These are phyloP conservation scores for Gobio occitaniae DNA, from an alignment of 2,797 vertebrate genomes.

Conservation along the genomic window DNA sequence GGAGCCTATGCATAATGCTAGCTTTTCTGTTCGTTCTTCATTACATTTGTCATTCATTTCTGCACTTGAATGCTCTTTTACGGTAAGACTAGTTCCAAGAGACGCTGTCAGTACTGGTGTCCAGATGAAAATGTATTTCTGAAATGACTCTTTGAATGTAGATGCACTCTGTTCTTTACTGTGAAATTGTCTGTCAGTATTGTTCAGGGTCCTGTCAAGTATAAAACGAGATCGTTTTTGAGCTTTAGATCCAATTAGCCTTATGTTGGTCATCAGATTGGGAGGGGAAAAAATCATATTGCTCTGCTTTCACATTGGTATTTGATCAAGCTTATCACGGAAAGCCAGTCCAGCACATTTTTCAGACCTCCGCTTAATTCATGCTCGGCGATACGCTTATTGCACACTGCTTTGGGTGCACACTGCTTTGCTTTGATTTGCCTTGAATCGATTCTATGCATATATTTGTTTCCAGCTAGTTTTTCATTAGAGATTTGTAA, in stretches of 20 bases:
- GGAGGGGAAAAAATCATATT: not conserved
- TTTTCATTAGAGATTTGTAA: conserved; percentile 26
- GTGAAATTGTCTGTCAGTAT: conserved; percentile 47
- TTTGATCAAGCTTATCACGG: conserved; percentile 5
- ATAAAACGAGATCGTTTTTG: conserved; percentile 17
- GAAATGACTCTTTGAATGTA: conserved; percentile 82
- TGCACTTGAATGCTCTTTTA: conserved; percentile 70
- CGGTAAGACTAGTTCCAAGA: conserved; percentile 72
- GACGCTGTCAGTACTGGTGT: conserved; percentile 60
- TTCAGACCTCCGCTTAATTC: conserved; percentile 18
- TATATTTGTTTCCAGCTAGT: conserved; percentile 33
- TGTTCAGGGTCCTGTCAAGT: conserved; percentile 34
- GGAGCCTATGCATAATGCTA: conserved; percentile 29
- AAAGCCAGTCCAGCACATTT: conserved; percentile 3
- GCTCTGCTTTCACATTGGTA: not conserved
- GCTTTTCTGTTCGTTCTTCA: conserved; percentile 25
- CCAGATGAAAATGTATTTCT: conserved; percentile 67
- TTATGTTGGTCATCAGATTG: conserved; percentile 22
- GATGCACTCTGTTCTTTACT: conserved; percentile 66
- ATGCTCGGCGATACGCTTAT: conserved; percentile 10
- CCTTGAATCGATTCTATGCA: conserved; percentile 56
- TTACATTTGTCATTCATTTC: conserved; percentile 56
- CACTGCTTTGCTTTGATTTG: conserved; percentile 7
- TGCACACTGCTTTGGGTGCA: conserved; percentile 12
- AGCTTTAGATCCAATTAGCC: conserved; percentile 41